Evolutionary conservation across 2,113 vertebrate genomes (phyloP).

Genomic region (Eudyptes chrysolophus): DNA sequence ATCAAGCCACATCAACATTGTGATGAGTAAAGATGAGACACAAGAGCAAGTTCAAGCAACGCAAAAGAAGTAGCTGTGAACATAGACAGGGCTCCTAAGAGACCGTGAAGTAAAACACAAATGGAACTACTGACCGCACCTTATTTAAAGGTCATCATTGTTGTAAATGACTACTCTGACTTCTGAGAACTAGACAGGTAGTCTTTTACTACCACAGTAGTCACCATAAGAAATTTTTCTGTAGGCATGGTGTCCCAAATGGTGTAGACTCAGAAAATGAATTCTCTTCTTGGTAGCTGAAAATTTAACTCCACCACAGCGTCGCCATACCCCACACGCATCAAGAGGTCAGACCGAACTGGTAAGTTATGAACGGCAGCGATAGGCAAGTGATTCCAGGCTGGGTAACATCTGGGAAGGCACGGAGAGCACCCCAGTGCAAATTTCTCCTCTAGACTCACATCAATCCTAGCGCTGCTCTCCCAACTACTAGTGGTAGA

Average conservation of each 20-base stretch:
- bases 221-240: neutral
- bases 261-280: neutral
- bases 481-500: neutral
- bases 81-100: neutral
- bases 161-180: neutral
- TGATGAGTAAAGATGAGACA: neutral
- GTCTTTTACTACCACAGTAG: neutral
- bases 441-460: neutral
- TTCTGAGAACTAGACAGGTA: neutral
- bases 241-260: neutral
- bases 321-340: neutral
- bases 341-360: neutral
- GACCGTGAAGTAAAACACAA: neutral
- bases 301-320: neutral
- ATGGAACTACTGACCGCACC: neutral
- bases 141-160: neutral
- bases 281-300: too few relatives aligned
- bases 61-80: neutral
- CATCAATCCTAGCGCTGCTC: neutral
- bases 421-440: neutral
- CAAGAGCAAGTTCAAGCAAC: neutral
- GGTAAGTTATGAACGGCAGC: neutral
- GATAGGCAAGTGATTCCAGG: neutral
- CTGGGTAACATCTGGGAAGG: neutral
- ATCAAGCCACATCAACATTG: neutral